phyloP scores from a whole-genome alignment of 53 echinoderm and acorn worm genomes.

The Mesocentrotus franciscanus region DNA sequence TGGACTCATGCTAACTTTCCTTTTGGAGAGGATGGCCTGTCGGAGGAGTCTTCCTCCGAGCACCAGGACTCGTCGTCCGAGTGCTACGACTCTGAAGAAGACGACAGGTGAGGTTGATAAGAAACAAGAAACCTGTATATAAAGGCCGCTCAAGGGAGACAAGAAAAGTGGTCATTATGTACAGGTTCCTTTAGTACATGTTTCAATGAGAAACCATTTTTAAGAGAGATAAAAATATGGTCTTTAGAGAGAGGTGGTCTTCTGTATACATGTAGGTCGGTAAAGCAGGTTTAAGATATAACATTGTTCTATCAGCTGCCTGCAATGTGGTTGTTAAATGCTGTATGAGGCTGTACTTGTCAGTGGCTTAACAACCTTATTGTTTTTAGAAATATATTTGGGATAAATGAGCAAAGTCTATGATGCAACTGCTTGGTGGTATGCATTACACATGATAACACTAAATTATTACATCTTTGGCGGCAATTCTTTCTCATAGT shows the following conservation, averaged over 20 bases:
- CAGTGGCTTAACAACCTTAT: neutral
- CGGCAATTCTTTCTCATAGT: neutral
- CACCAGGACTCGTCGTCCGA: conserved; percentile 47
- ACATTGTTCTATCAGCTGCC: neutral
- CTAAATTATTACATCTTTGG: neutral
- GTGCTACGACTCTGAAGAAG: conserved; percentile 54
- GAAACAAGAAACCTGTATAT: neutral
- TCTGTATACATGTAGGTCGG: too few relatives aligned
- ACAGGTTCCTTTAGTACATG: too few relatives aligned
- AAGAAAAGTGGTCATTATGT: neutral
- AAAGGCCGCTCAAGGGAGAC: too few relatives aligned
- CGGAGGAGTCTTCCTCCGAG: conserved; percentile 25
- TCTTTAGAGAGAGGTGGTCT: too few relatives aligned
- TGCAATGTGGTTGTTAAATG: neutral
- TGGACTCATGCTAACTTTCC: neutral
- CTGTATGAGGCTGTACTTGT: neutral
- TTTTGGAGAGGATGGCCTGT: neutral
- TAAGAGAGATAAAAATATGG: too few relatives aligned
- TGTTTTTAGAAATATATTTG: neutral
- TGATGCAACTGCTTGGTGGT: neutral
- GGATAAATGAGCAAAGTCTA: neutral
- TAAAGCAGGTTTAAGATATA: too few relatives aligned
- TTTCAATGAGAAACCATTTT: neutral
- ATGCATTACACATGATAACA: neutral
- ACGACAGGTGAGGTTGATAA: conserved; percentile 47